Base-by-base conservation (phyloP, 64 coral and sea anemone species). In the Orbicella faveolata region DNA sequence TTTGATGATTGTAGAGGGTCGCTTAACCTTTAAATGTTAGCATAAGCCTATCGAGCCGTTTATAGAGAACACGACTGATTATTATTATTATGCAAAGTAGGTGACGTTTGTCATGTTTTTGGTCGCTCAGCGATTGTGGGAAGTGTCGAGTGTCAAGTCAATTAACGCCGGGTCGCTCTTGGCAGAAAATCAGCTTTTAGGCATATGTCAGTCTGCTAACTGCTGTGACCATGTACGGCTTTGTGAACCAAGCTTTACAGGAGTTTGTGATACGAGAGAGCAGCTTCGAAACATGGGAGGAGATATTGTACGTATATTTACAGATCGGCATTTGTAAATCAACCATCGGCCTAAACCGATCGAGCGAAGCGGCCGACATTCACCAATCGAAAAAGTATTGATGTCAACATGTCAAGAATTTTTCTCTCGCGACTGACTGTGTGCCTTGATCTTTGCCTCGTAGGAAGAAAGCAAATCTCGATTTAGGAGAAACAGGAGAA, bases 171-270 rank as follows among this genome's bases (percentile, higher is more conserved):
- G 44, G 19, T 10, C 14, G 64, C 19, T 33, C 57, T 48, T 48
- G 44, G 44, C 44, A 48, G 44, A 48, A 48, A 48, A 48, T 48
- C 44, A 48, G 44, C 44, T 48, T 48, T 48, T 48, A 48, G 44
- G 44, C 44, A 48, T 3, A 4, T 6, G 44, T 48, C 44, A 6
- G 44, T 18, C 20, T 52, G 48, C 15, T 12, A 30, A 3, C 13
- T 15, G 44, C 65, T 48, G 36, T 13, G 44, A 36, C 37, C 6
- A 99, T 99, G 97, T 99, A 99, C 69, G 97, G 97, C 18, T 99
- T 95, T 77, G 88, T 99, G 34, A 95, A 99, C 74, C 91, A 92
- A 76, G 97, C 97, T 19, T 79, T 99, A 20, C 97, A 99, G 70
- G 94, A 99, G 88, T 86, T 96, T 33, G 88, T 99, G 36, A 89